phyloP scores from a whole-genome alignment of 2,888 invertebrate species.

The Ophioninae sp. region DNA sequence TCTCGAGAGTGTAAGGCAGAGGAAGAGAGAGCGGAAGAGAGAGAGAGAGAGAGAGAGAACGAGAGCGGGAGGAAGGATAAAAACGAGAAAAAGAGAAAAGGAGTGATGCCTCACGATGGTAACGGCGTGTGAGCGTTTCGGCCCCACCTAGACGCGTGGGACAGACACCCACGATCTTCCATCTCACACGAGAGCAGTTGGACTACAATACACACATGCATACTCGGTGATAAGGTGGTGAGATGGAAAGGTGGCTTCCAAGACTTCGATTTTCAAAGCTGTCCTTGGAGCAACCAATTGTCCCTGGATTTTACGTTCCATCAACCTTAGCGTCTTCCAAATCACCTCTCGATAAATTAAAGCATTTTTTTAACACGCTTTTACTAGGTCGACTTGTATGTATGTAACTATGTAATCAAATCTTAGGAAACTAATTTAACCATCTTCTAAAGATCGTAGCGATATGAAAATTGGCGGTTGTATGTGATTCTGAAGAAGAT shows the following conservation, averaged over 20 bases:
- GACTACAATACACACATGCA: constrained; percentile 33
- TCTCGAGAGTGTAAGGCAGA: not conserved
- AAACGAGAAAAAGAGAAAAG: constrained; percentile 40
- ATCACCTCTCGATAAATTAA: not conserved
- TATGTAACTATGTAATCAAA: too few species aligned
- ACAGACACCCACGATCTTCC: constrained; percentile 79
- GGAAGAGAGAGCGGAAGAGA: constrained; percentile 54
- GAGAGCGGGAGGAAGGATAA: constrained; percentile 52
- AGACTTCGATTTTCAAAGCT: not conserved
- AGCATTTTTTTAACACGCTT: not conserved
- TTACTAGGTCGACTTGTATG: too few species aligned
- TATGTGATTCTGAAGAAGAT: too few species aligned
- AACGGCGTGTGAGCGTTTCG: constrained; percentile 63
- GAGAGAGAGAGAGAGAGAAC: constrained; percentile 57
- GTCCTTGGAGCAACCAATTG: not conserved
- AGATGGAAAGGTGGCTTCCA: not conserved
- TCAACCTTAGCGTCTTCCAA: not conserved
- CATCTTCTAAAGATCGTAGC: too few species aligned
- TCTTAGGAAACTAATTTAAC: too few species aligned
- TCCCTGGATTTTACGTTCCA: not conserved
- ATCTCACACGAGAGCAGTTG: constrained; percentile 67
- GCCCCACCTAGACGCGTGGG: constrained; percentile 81
- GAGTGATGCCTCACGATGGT: constrained; percentile 51
- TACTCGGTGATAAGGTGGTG: not conserved
- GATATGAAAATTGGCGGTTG: too few species aligned